Base-by-base conservation (phyloP, 1,140 invertebrate species). In the Homarus americanus region DNA sequence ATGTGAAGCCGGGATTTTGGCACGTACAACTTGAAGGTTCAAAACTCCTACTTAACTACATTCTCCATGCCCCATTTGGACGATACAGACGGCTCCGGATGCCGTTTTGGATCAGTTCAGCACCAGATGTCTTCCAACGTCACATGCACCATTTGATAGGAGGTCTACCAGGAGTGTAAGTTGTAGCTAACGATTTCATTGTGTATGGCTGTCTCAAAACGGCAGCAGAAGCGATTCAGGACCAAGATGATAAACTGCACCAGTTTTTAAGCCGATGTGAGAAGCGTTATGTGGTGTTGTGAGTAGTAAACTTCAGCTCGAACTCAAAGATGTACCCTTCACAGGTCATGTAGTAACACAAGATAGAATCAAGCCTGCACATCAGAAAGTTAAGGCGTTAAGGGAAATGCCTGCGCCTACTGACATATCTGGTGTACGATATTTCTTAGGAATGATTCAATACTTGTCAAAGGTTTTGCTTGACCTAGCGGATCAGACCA, bases 121-220 rank as follows among this genome's bases (percentile, higher is more conserved):
- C 78, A 32, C 78, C 78, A 10, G 78, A 82, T 49, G 34, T 44
- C 20, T 82, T 44, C 49, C 78, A 82, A 58, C 20, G 40, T 24
- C 12, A 36, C n/a, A 82, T 82, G 78, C 78, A 82, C 49, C 78
- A 82, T 17, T n/a, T 82, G n/a, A 82, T 28, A 44, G 78, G 49
- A 82, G 78, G 40, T 10, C 24, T 82, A 36, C 40, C 40, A 82
- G 78, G 78, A 44, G 34, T 41, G 5, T 38, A 82, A 82, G 78
- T 82, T 24, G 44, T 58, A 4, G 78, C 36, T 28, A 40, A 82
- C n/a, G 44, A 53, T 53, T 82, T 82, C 38, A 58, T 82, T n/a
- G 78, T 82, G 3, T 82, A 82, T 58, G 78, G 78, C 44, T 82
- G 78, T 82, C 38, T 38, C 15, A 58, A 53, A 20, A 82, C 20